Base-by-base conservation (phyloP, 2,888 invertebrate species). In the Andrena fulva region DNA sequence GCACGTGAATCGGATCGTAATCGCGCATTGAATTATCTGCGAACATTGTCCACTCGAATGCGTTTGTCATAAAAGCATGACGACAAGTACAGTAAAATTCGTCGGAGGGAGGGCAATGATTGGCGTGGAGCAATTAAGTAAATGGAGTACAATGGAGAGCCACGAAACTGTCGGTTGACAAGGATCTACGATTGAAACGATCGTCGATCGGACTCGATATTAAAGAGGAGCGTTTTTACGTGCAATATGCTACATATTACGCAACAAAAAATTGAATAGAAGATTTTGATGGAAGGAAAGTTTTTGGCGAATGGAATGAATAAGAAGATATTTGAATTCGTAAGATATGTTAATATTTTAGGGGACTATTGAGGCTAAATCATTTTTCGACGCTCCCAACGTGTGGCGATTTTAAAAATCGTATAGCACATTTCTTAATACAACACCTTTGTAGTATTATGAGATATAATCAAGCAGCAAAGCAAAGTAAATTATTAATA, bases 1-100 rank as follows among this genome's bases (percentile, higher is more conserved):
- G 16, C 71, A 50, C 68, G 68, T 68, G 68, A 33, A 16, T 7
- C 16, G 24, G 68, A 68, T 68, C 33, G 3, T 68, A 68, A 68
- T 68, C 68, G 3, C 31, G 33, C 35, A 54, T 54, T 16, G 5
- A 24, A 31, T 12, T 24, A 66, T 48, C 29, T 10, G 50, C 1
- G 29, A 29, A 16, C 48, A 16, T 27, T 64, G 27, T 2, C 31
- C n/a, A 48, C 42, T 64, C 27, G 2, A 63, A 33, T 42, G 42
- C 35, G 48, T 48, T 42, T 6, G 42, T 64, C 27, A 27, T 42
- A 48, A 48, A 27, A 48, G 24, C 42, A 24, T 2, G n/a, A 42
- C 42, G 42, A 42, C 5, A 16, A 42, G 20, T 3, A 27, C 5
- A 16, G 27, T 42, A 24, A 42, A 12, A 42, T 1, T 20, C 7